A percentile compares a stretch with the other conserved stretches of the same genome.
phyloP scores from a whole-genome alignment of 2,113 vertebrate species.

The Tylochromis polylepis region DNA sequence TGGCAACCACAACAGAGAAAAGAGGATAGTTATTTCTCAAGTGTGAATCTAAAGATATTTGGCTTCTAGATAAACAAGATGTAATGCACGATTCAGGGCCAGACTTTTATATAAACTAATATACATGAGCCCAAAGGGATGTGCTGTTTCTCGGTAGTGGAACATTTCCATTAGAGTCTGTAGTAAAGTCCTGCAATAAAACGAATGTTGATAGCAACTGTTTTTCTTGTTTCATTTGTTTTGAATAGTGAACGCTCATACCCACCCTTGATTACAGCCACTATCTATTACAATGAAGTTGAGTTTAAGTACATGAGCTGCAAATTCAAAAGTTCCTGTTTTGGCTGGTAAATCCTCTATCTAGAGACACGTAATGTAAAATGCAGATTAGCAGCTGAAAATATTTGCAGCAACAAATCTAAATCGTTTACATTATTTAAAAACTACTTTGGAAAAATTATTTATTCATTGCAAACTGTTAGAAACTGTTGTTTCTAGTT shows the following conservation, averaged over 20 bases:
- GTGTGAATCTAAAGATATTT: neutral
- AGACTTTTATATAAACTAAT: neutral
- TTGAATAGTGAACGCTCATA: neutral
- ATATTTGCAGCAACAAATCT: neutral
- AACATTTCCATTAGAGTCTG: neutral
- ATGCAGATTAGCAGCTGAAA: neutral
- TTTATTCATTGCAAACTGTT: slow-evolving; percentile 77
- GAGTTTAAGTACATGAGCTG: neutral
- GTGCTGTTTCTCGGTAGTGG: neutral
- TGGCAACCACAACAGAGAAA: neutral
- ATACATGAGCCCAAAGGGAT: neutral
- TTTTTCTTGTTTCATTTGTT: slow-evolving; percentile 16
- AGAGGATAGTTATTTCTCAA: neutral
- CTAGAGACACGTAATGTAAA: neutral
- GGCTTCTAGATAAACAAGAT: neutral
- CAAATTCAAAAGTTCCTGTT: neutral
- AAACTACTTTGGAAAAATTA: slow-evolving; percentile 41
- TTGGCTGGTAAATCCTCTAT: neutral
- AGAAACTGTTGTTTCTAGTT: slow-evolving; percentile 29
- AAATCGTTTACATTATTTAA: slow-evolving; percentile 30
- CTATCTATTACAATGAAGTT: neutral
- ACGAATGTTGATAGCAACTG: neutral
- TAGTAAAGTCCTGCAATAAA: slow-evolving; percentile 6
- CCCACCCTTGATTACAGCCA: neutral
- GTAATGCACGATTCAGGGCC: neutral